Conservation (phyloP, 2,797 vertebrate species). For the Dendrocincla fuliginosa region DNA sequence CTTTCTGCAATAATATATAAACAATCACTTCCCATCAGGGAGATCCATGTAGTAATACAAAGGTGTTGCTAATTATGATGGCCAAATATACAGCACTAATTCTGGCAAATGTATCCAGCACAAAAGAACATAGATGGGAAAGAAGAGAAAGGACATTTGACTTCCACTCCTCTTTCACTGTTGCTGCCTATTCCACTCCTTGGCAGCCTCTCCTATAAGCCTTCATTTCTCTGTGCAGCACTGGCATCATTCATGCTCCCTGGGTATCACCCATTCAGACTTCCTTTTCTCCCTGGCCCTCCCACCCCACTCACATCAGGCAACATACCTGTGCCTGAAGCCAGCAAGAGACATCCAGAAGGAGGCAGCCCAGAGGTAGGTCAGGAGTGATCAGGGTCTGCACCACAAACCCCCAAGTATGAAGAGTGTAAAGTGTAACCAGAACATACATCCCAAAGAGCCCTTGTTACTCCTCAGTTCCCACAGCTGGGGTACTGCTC, state of each 20-base stretch:
- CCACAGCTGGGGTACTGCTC: neutral
- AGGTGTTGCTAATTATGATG: neutral
- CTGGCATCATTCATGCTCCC: rapidly evolving
- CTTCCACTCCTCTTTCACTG: neutral
- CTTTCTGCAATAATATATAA: neutral
- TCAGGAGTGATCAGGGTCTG: neutral
- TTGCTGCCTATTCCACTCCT: neutral
- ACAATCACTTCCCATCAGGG: neutral
- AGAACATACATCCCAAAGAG: neutral
- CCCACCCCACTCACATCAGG: neutral
- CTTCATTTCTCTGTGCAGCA: neutral
- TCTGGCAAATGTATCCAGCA: neutral
- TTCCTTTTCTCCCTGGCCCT: neutral
- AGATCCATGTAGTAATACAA: neutral
- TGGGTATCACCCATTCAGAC: rapidly evolving
- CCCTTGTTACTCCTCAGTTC: neutral
- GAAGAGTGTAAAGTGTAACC: neutral
- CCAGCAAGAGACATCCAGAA: neutral
- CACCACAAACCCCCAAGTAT: neutral
- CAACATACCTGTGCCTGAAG: neutral
- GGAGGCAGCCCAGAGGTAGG: neutral
- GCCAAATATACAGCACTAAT: neutral
- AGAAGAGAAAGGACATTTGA: neutral
- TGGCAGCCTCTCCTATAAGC: neutral
- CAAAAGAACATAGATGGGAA: neutral